Conservation (phyloP, 2,888 invertebrate species). For the Plagodis dolabraria region DNA sequence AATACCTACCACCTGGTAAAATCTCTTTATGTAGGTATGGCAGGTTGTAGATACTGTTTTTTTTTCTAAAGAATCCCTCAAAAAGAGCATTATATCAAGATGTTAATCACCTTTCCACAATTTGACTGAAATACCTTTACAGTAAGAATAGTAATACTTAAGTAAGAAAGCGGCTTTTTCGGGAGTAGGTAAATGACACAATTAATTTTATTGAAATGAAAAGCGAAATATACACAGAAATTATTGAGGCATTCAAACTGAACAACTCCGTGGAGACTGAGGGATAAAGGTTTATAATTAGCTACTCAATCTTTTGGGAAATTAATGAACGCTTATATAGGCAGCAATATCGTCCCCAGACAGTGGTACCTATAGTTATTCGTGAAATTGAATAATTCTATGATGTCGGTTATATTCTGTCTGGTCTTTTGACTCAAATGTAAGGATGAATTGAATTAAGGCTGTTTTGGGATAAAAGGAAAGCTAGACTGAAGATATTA, state of each 20-base stretch:
- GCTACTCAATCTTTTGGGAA: constrained; percentile 23
- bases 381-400: constrained; percentile 12
- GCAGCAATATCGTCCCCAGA: constrained; percentile 11
- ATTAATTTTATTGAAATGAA: not conserved
- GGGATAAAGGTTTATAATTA: constrained; percentile 25
- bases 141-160: too few relatives aligned
- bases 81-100: too few relatives aligned
- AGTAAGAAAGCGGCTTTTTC: too few relatives aligned
- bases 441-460: not conserved
- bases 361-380: constrained; percentile 1
- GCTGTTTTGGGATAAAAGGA: not conserved
- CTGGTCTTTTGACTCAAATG: not conserved
- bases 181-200: not conserved
- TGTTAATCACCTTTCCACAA: too few relatives aligned
- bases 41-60: too few relatives aligned
- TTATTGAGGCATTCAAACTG: constrained; percentile 13
- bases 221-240: constrained; percentile 10
- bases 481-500: too few relatives aligned
- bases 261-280: constrained; percentile 6
- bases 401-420: constrained; percentile 7
- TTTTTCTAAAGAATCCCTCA: too few relatives aligned
- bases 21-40: too few relatives aligned
- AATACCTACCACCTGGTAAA: too few relatives aligned
- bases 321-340: constrained; percentile 25
- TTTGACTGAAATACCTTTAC: too few relatives aligned